phyloP scores from a whole-genome alignment of 2,888 invertebrate species.

The Antheraea yamamai region DNA sequence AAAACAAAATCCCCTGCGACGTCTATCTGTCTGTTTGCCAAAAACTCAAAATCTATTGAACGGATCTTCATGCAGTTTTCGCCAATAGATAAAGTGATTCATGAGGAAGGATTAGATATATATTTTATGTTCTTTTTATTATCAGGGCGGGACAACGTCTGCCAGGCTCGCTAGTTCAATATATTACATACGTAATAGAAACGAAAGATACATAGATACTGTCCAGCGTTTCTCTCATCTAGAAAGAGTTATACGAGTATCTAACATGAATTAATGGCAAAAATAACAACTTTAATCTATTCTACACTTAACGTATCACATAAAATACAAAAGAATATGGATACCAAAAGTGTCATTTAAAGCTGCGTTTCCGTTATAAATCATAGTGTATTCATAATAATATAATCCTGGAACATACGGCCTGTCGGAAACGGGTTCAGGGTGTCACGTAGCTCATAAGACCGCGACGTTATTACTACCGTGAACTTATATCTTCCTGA shows the following conservation, averaged over 20 bases:
- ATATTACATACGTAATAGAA: no score
- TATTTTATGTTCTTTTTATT: no score
- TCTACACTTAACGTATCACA: background rate
- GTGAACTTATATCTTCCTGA: conserved; percentile 10
- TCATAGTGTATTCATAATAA: conserved; percentile 2
- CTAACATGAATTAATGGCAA: background rate
- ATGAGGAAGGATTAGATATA: no score
- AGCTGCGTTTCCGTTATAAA: background rate
- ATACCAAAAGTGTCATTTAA: conserved; percentile 6
- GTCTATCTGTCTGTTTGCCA: no score
- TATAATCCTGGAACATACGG: conserved; percentile 7
- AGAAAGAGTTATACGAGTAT: background rate
- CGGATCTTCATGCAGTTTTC: no score
- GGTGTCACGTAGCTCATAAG: conserved; percentile 28
- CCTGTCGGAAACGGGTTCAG: conserved; percentile 17
- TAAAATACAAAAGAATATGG: background rate
- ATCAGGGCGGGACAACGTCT: no score
- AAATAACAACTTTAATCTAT: background rate
- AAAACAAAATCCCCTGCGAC: no score
- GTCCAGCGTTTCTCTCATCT: background rate
- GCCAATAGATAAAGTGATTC: no score
- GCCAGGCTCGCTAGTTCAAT: no score
- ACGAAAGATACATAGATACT: background rate
- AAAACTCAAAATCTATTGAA: no score
- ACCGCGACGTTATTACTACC: conserved; percentile 8